A percentile compares a stretch with the other conserved stretches of the same genome.
phyloP scores from a whole-genome alignment of 2,888 invertebrate genomes.

The Drosophila algonquin region DNA sequence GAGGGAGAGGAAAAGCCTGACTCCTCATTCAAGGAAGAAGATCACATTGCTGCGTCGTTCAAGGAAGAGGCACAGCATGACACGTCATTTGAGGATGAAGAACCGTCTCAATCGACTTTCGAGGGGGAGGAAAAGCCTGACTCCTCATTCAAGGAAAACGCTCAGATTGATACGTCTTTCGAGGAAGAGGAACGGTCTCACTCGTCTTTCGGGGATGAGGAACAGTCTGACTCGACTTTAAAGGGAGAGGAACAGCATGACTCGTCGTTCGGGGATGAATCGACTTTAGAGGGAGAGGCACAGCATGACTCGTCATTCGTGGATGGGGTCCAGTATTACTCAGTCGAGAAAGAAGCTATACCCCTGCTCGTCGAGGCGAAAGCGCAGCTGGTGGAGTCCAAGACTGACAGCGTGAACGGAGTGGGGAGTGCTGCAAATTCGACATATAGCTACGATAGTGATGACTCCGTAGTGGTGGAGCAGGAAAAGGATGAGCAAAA shows the following conservation, averaged over 20 bases:
- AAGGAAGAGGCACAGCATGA: too few species aligned
- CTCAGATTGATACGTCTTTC: too few species aligned
- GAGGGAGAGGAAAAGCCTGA: too few species aligned
- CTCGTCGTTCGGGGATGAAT: too few species aligned
- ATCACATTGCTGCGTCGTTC: too few species aligned
- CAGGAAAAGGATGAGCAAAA: background rate
- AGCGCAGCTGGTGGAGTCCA: background rate
- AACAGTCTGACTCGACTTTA: background rate
- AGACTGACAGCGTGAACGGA: background rate
- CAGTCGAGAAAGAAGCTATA: background rate
- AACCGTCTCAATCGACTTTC: too few species aligned
- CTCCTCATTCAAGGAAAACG: too few species aligned
- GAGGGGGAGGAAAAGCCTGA: too few species aligned
- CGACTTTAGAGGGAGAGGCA: background rate
- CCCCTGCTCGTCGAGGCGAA: background rate
- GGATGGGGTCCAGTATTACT: too few species aligned
- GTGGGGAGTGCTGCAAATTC: background rate
- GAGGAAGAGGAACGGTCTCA: background rate
- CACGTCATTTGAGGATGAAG: too few species aligned
- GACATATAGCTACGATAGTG: background rate
- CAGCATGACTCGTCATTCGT: background rate
- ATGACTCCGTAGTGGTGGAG: background rate
- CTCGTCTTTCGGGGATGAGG: background rate
- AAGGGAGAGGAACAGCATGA: too few species aligned
- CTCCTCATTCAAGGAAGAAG: too few species aligned